phyloP scores from a whole-genome alignment of 2,797 vertebrate species.

The Rallus crepitans region DNA sequence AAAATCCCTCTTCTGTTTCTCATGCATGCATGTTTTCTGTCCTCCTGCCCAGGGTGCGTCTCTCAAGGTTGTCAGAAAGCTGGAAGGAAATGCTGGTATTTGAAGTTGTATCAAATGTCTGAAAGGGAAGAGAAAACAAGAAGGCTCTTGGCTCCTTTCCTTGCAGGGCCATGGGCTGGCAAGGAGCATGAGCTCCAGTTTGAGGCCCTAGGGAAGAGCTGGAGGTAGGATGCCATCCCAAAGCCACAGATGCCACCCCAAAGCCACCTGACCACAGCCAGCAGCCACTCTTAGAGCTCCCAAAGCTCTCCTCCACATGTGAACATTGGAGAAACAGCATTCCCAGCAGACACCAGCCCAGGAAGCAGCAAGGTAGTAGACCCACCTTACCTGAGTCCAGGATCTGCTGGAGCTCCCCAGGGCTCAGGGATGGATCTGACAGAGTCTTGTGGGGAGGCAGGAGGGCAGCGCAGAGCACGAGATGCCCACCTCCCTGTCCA shows the following conservation, averaged over 20 bases:
- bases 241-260: not conserved
- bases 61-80: not conserved
- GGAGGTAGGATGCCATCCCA: not conserved
- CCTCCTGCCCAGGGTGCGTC: not conserved
- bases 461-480: not conserved
- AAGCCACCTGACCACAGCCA: not conserved
- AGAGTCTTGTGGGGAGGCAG: not conserved
- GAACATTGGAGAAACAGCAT: not conserved
- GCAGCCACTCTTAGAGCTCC: not conserved
- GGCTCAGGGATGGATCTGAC: accelerated
- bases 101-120: not conserved
- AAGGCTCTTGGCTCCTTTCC: not conserved
- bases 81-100: not conserved
- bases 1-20: slow-evolving; percentile 3
- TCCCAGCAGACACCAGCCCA: not conserved
- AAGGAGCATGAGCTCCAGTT: not conserved
- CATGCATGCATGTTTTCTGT: not conserved
- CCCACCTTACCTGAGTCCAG: not conserved
- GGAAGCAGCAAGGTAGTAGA: not conserved
- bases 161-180: not conserved
- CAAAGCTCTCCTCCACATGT: accelerated
- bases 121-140: not conserved
- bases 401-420: not conserved
- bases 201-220: not conserved
- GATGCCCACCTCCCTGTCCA: not conserved